Conservation (phyloP, 2,113 vertebrate species). For the Lepus timidus region DNA sequence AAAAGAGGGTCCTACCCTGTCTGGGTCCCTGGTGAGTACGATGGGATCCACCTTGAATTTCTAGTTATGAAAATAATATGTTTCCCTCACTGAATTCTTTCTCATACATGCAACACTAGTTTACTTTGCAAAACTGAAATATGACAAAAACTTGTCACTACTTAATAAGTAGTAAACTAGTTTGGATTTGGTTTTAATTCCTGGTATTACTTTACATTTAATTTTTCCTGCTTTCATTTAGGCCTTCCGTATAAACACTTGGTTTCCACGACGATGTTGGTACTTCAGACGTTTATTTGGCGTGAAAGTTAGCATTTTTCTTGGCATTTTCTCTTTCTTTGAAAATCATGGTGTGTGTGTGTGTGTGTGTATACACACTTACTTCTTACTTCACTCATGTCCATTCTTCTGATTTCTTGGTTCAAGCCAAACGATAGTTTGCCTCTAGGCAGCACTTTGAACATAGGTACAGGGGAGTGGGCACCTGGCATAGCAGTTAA, state of each 20-base stretch:
- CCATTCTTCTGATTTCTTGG: background rate
- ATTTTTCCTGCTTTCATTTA: background rate
- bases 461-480: background rate
- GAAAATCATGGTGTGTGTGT: background rate
- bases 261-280: background rate
- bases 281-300: background rate
- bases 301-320: constrained; percentile 8
- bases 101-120: background rate
- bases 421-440: background rate
- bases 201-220: background rate
- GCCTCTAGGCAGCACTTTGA: constrained; percentile 8
- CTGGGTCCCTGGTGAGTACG: background rate
- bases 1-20: background rate
- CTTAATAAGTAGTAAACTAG: background rate
- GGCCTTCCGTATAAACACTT: background rate
- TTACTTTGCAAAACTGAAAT: background rate
- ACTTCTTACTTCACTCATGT: background rate
- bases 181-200: constrained; percentile 20
- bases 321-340: background rate
- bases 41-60: background rate
- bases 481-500: no score
- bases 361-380: background rate
- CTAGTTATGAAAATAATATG: background rate
- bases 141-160: background rate
- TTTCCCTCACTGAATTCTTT: background rate